Base-by-base conservation (phyloP, 2,797 vertebrate genomes). In the Brotula barbata region DNA sequence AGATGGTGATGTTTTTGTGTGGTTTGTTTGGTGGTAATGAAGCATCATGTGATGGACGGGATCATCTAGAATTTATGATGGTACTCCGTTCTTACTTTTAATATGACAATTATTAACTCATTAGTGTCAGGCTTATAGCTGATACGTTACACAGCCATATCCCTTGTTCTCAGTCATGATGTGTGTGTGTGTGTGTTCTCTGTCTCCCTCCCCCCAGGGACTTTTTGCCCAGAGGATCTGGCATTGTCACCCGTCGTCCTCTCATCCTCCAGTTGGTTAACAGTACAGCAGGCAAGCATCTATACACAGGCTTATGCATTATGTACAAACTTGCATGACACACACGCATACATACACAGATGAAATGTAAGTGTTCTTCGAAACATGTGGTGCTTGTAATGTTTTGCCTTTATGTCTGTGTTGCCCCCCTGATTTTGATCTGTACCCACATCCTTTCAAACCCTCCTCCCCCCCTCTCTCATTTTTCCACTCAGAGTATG, bases 181-280 rank as follows among this genome's bases (percentile, higher is more conserved):
- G 46, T 48, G 34, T 39, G 41, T 54, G 11, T 47, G 49, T 28
- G 4, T 39, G 28, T 17, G 31, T 39, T 16, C 21, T 68, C 6
- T 59, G 14, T 63, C 4, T 73, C 28, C 15, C 22, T 48, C 25
- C 21, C 16, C 21, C 46, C 89, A 97, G 95, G 84, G 95, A 96
- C 75, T 97, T 97, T 84, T 88, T 97, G 43, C 95, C 95, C 33
- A 91, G 95, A 15, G 95, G 95, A 46, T 95, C 93, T 15, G 95
- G 95, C 33, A 96, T 97, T 0, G 95, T 97, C 74, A 97, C 95
- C 1, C 91, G 95, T 12, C 88, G 95, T 11, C 95, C 95, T 15
- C 94, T 97, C 57, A 94, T 96, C 79, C 93, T 97, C 54, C 95
- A 96, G 87, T 93, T 96, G 80, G 94, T 96, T 55, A 95, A 94